A percentile compares a stretch with the other conserved stretches of the same genome.
These are phyloP conservation scores for Drosophila baimaii DNA, from an alignment of 1,140 invertebrate genomes.

Conservation along the genomic window DNA sequence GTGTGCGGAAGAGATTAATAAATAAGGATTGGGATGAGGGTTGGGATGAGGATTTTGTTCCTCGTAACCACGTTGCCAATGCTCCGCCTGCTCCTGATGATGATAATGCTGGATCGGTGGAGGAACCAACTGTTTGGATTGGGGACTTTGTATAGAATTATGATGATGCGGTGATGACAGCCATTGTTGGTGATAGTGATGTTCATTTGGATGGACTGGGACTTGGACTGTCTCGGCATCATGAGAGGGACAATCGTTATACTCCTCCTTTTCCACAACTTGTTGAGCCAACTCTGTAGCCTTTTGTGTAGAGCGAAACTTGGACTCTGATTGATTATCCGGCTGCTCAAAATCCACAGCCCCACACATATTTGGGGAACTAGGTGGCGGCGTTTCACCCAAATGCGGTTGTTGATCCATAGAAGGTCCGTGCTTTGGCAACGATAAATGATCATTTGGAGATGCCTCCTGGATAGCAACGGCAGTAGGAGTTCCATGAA, in stretches of 20 bases:
- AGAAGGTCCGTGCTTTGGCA: not conserved
- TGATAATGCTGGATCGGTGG: conserved; percentile 50
- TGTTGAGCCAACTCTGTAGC: conserved; percentile 12
- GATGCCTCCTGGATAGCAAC: conserved; percentile 23
- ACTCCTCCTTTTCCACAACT: conserved; percentile 26
- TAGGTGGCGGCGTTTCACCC: conserved; percentile 73
- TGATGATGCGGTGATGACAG: conserved; percentile 48
- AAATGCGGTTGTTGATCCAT: conserved; percentile 53
- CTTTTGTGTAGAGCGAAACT: conserved; percentile 20
- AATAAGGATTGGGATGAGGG: conserved; percentile 37
- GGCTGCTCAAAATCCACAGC: conserved; percentile 69
- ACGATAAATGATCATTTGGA: conserved; percentile 16
- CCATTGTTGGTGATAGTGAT: conserved; percentile 70
- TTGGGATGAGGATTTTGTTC: conserved; percentile 26
- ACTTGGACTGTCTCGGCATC: conserved; percentile 26
- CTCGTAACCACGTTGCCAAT: conserved; percentile 58
- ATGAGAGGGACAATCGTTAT: conserved; percentile 31
- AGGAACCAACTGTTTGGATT: conserved; percentile 66
- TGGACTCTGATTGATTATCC: conserved; percentile 21
- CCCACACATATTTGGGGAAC: conserved; percentile 72
- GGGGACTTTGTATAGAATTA: conserved; percentile 54
- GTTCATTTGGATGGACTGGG: conserved; percentile 40
- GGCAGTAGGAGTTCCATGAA: conserved; percentile 44
- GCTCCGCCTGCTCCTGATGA: conserved; percentile 31
- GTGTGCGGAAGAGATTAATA: conserved; percentile 54